Conservation (phyloP, 2,888 invertebrate species). For the Lochmaea capreae region DNA sequence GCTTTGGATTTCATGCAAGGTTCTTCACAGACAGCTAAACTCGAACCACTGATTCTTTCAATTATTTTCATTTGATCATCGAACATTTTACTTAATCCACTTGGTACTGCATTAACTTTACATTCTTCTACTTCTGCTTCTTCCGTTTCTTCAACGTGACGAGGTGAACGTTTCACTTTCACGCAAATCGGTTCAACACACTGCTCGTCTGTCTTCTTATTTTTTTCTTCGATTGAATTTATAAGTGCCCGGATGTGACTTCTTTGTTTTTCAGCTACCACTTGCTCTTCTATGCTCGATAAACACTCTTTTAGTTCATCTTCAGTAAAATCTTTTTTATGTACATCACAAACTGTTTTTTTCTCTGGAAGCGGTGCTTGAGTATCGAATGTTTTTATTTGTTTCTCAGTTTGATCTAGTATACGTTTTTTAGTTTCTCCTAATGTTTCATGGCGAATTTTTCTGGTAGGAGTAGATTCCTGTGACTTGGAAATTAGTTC, state of each 20-base stretch:
- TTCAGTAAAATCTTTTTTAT: slow-evolving; percentile 46
- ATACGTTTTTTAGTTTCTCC: slow-evolving; percentile 33
- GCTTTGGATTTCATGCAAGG: background rate
- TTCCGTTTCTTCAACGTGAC: slow-evolving; percentile 18
- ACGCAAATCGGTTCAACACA: slow-evolving; percentile 57
- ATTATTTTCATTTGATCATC: slow-evolving; percentile 45
- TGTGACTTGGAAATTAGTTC: slow-evolving; percentile 61
- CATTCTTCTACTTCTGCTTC: slow-evolving; percentile 14
- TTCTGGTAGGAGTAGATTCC: slow-evolving; percentile 59
- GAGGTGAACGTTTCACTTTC: slow-evolving; percentile 54
- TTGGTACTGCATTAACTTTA: background rate
- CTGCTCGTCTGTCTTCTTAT: slow-evolving; percentile 36
- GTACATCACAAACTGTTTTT: slow-evolving; percentile 23
- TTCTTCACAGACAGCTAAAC: slow-evolving; percentile 47
- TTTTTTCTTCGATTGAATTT: slow-evolving; percentile 27
- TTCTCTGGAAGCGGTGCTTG: slow-evolving; percentile 18
- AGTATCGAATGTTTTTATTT: slow-evolving; percentile 37
- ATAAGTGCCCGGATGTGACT: slow-evolving; percentile 34
- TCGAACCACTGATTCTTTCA: slow-evolving; percentile 44
- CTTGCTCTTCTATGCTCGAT: slow-evolving; percentile 50
- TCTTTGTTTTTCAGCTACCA: slow-evolving; percentile 43
- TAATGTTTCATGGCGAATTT: slow-evolving; percentile 38
- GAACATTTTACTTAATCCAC: slow-evolving; percentile 36
- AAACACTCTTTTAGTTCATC: slow-evolving; percentile 51
- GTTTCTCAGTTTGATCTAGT: slow-evolving; percentile 47